Evolutionary conservation across 2,888 invertebrate species (phyloP), one percentile per base, ranked within the genome.

Genomic region (Caenorhabditis sinica): DNA sequence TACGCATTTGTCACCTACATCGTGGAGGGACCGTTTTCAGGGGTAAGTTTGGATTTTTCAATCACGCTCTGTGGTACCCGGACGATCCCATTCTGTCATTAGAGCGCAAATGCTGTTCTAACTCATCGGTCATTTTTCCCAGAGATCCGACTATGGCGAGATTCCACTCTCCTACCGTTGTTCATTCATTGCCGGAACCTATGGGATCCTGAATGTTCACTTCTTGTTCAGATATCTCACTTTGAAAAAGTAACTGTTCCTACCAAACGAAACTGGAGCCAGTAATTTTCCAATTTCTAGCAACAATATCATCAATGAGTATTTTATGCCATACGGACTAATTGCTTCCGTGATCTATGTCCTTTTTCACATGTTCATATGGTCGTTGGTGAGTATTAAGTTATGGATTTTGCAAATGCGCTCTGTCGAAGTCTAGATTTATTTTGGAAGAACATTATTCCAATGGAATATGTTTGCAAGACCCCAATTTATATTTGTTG

Each of bases 261-360:
- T n/a, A n/a, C n/a, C 8, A 45, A 45, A 15, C 45, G 11, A 15
- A n/a, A n/a, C 17, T n/a, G 17, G n/a, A 17, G 15, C 17, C 5
- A 17, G 4, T 5, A 40, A 36, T n/a, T 9, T 23, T 15, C n/a
- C 30, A 15, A 58, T 2, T 13, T 40, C 28, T n/a, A 75, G 75
- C 17, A 77, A 63, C 13, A 45, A 63, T 17, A 30, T 77, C 2
- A 25, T 77, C 53, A 63, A 40, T 30, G 20, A 43, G 6, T 77
- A 63, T 20, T 77, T 77, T 36, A 69, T 77, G 61, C 77, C 77
- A 8, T 77, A 53, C 43, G 77, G 77, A 2, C 9, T 77, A 0
- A 9, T 77, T 0, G 6, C 53, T 0, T 51, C 69, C 5, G 23
- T 77, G 0, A 25, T 53, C 13, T 71, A 69, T 58, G 69, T 77